Evolutionary conservation across 2,888 invertebrate genomes (phyloP).

Genomic region (Brachylomia viminalis): DNA sequence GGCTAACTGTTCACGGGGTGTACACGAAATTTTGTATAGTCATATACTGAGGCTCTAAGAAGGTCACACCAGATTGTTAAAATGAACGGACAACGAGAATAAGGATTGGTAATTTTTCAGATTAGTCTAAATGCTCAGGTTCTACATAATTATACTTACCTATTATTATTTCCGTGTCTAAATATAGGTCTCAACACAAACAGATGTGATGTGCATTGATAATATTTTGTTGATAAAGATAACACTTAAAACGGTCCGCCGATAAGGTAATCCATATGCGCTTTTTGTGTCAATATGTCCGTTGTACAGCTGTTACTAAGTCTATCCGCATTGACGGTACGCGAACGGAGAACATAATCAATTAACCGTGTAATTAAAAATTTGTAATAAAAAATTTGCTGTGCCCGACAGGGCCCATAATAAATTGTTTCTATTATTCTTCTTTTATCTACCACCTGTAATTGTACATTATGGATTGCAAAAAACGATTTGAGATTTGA

Average conservation of each 20-base stretch:
- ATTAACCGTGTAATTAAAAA: too few species aligned
- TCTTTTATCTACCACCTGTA: too few species aligned
- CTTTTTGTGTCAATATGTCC: not conserved
- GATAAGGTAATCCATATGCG: constrained; percentile 13
- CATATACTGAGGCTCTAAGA: not conserved
- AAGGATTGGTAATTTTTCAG: not conserved
- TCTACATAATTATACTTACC: too few species aligned
- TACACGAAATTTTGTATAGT: not conserved
- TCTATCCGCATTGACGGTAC: too few species aligned
- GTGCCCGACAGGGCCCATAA: too few species aligned
- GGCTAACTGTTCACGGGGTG: not conserved
- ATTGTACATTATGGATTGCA: too few species aligned
- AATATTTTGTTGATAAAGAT: constrained; percentile 14
- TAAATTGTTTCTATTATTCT: too few species aligned
- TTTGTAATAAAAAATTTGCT: too few species aligned
- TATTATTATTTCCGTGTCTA: not conserved
- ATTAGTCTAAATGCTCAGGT: not conserved
- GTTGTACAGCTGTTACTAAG: not conserved
- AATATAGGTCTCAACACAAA: constrained; percentile 6
- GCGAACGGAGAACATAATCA: not conserved
- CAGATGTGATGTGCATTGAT: constrained; percentile 14
- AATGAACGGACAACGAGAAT: not conserved
- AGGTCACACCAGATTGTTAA: not conserved
- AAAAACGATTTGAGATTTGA: too few species aligned
- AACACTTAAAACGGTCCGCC: constrained; percentile 9